Conservation (phyloP, 1,140 invertebrate genomes). For the Calliopsis andreniformis region DNA sequence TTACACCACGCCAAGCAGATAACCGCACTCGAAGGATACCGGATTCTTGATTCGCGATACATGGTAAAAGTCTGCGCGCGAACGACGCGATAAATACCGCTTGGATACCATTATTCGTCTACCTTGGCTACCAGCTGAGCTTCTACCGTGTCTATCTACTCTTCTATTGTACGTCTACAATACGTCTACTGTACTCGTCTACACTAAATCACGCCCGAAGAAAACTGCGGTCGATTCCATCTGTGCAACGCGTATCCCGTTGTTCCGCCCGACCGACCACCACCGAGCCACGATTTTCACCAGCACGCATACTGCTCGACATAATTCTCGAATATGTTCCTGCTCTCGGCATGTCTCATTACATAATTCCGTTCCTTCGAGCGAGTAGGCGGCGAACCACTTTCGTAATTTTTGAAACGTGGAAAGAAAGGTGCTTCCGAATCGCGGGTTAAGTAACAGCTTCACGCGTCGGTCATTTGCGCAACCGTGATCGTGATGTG, state of each 20-base stretch:
- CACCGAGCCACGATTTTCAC: slow-evolving; percentile 28
- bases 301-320: slow-evolving; percentile 11
- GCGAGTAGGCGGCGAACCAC: background rate
- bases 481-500: background rate
- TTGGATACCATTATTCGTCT: background rate
- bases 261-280: slow-evolving; percentile 51
- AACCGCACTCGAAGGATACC: slow-evolving; percentile 62
- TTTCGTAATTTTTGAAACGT: slow-evolving; percentile 34
- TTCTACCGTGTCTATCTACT: too few relatives aligned
- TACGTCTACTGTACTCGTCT: too few relatives aligned
- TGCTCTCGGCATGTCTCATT: slow-evolving; percentile 41
- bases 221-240: slow-evolving; percentile 27
- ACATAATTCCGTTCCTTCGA: slow-evolving; percentile 50
- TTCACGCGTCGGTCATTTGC: background rate
- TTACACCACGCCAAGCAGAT: slow-evolving; percentile 55
- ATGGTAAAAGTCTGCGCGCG: slow-evolving; percentile 1
- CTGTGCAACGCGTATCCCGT: slow-evolving; percentile 59
- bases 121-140: too few relatives aligned
- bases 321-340: slow-evolving; percentile 39
- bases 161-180: too few relatives aligned
- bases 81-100: background rate
- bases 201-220: too few relatives aligned
- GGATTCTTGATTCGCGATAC: slow-evolving; percentile 45
- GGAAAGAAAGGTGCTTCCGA: slow-evolving; percentile 9
- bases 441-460: background rate